Evolutionary conservation across 2,797 vertebrate species (phyloP).

Genomic region (Periparus ater): DNA sequence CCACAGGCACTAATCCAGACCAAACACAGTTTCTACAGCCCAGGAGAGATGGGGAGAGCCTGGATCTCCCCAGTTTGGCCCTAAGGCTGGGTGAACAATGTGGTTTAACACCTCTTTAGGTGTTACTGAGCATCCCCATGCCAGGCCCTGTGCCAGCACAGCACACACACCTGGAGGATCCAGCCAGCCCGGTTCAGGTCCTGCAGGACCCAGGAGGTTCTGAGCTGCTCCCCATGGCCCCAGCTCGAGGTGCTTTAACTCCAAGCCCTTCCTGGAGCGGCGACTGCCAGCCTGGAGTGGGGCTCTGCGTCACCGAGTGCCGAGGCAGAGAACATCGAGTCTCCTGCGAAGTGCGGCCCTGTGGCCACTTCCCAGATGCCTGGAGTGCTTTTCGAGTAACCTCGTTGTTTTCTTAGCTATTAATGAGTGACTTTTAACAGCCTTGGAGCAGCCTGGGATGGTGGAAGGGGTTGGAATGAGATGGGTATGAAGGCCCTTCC

Average conservation of each 20-base stretch:
- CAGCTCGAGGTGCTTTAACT: rapidly evolving
- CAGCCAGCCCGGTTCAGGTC: not conserved
- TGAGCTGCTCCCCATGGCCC: not conserved
- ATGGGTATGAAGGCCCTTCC: no score
- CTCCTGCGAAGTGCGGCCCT: not conserved
- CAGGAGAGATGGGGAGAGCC: no score
- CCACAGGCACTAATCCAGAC: not conserved
- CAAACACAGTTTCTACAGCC: not conserved
- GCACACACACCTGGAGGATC: rapidly evolving
- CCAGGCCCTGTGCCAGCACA: not conserved
- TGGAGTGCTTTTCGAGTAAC: not conserved
- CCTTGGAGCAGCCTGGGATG: not conserved
- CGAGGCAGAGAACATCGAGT: not conserved
- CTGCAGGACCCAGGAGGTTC: not conserved
- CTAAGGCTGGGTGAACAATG: rapidly evolving
- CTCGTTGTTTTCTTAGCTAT: not conserved
- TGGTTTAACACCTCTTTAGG: not conserved
- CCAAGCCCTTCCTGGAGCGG: not conserved
- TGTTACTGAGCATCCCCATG: not conserved
- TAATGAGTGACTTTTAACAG: not conserved
- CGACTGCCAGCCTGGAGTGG: not conserved
- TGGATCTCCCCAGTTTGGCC: not conserved
- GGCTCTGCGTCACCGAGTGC: not conserved
- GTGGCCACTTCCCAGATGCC: not conserved
- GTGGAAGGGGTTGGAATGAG: not conserved